Conservation (phyloP, 2,113 vertebrate genomes). For the Anser cygnoides region DNA sequence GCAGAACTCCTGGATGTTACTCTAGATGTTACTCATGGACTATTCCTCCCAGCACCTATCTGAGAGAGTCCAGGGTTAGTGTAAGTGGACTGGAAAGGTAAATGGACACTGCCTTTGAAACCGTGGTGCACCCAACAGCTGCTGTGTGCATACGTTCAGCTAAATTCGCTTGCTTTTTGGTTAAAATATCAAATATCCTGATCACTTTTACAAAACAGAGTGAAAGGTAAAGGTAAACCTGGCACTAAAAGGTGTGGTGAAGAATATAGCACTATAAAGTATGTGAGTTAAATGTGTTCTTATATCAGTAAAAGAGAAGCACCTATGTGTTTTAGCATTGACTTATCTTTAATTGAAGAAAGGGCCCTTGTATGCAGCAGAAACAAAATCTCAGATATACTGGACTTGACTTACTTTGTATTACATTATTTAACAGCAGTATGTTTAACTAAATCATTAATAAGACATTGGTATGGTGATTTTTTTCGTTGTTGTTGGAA, state of each 20-base stretch:
- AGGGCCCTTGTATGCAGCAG: background rate
- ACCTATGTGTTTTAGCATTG: background rate
- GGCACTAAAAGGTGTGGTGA: background rate
- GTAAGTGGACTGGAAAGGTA: background rate
- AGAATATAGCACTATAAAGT: background rate
- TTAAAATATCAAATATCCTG: background rate
- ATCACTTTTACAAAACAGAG: background rate
- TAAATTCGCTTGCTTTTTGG: background rate
- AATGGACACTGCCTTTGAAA: background rate
- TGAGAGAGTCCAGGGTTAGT: background rate
- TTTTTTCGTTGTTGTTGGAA: background rate
- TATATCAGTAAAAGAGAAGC: background rate
- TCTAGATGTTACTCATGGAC: background rate
- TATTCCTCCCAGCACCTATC: background rate
- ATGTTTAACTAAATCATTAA: background rate
- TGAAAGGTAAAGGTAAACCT: background rate
- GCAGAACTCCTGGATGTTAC: background rate
- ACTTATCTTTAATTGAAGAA: background rate
- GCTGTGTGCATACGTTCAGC: background rate
- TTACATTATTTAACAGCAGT: background rate
- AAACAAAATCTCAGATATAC: background rate
- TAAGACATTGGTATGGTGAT: background rate
- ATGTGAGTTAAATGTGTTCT: background rate
- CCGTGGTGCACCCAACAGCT: background rate
- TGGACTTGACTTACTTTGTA: background rate